A percentile compares a stretch with the other conserved stretches of the same genome.
These are phyloP conservation scores for Ethmia dodecea DNA, from an alignment of 2,888 invertebrate species.

Conservation along the genomic window DNA sequence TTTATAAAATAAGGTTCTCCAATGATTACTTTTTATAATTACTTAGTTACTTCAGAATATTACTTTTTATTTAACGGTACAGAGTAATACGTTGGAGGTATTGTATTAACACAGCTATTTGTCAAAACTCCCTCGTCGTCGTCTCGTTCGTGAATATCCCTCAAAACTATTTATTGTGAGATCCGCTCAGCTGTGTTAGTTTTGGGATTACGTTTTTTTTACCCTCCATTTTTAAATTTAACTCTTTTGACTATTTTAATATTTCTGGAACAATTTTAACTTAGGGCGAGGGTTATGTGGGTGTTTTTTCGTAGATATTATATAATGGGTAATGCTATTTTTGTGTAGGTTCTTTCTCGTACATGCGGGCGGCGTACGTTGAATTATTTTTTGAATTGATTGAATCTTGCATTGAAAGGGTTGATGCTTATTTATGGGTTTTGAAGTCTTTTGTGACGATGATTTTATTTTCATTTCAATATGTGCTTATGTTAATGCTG, in stretches of 20 bases:
- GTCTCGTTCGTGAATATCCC: too few species aligned
- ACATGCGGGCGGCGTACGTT: constrained; percentile 53
- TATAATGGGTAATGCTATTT: constrained; percentile 56
- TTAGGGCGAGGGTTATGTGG: constrained; percentile 60
- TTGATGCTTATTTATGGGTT: constrained; percentile 27
- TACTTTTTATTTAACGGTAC: too few species aligned
- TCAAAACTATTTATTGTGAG: constrained; percentile 38
- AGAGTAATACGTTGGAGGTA: too few species aligned
- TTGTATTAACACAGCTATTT: too few species aligned
- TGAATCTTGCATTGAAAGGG: constrained; percentile 33
- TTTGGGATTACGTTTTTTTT: constrained; percentile 61
- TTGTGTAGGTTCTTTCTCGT: constrained; percentile 29
- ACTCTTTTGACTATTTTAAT: constrained; percentile 77
- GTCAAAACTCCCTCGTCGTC: too few species aligned
- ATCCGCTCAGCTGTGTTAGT: constrained; percentile 70
- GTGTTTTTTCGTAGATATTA: constrained; percentile 34
- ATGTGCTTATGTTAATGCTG: too few species aligned
- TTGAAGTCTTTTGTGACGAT: constrained; percentile 1
- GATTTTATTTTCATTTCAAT: neutral
- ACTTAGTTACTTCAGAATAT: too few species aligned
- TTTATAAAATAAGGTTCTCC: too few species aligned
- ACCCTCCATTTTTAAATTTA: constrained; percentile 71
- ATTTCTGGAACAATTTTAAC: constrained; percentile 66
- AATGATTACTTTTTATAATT: too few species aligned
- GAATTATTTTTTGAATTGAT: constrained; percentile 46